Base-by-base conservation (phyloP, 2,888 invertebrate genomes). In the Hoplodrina blanda region DNA sequence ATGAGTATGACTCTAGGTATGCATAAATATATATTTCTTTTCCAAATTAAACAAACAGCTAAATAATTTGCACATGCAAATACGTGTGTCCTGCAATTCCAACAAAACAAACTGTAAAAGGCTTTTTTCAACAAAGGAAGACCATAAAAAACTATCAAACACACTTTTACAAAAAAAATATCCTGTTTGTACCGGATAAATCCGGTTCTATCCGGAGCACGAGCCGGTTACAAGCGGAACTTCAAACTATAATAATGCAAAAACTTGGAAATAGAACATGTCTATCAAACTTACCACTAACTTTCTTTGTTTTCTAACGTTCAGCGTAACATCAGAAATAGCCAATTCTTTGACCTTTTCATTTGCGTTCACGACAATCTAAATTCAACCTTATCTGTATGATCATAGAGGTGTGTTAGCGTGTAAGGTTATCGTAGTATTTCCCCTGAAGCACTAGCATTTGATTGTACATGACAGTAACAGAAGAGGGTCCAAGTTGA, bases 401-500 rank as follows among this genome's bases (percentile, higher is more conserved):
- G 0, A 7, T 0, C 1, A 62, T 83, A 85, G 15, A 59, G 17
- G 13, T 25, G 15, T 59, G 7, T 13, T 4, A 4, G 20, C 8
- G 0, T 62, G 62, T 11, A 56, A 11, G 17, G 25, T 33, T 68
- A 19, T 52, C 0, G 17, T 57, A 20, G 69, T 61, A 49, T 64
- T 65, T 62, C 15, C 3, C 60, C 20, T 53, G 57, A 80, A 87
- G 79, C 71, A 74, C 76, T 76, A 87, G 81, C 84, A 84, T 87
- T 89, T 90, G 90, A 92, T 92, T 90, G 90, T 86, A 89, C 88
- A 89, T 90, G 92, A 91, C 91, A 89, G 89, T 88, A 86, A 91
- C 88, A 87, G 88, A 91, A 89, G 89, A 86, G 85, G 88, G 90
- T 91, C 86, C 69, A 76, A 87, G 84, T 85, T 88, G 89, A 92